A percentile compares a stretch with the other conserved stretches of the same genome.
Evolutionary conservation across 2,888 invertebrate species (phyloP).

Genomic region (Hirtodrosophila histrioides): DNA sequence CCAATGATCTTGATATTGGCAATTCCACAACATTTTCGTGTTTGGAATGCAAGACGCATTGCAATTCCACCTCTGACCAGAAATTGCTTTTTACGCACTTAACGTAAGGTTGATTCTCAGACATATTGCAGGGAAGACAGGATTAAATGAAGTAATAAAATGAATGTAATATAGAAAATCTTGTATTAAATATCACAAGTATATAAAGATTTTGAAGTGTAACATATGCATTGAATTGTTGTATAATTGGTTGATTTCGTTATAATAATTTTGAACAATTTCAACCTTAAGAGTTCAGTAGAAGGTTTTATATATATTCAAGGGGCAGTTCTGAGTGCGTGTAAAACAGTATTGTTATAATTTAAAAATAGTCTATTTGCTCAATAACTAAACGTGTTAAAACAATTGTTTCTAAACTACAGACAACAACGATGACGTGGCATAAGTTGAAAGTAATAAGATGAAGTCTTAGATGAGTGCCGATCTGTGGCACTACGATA

Average conservation of each 20-base stretch:
- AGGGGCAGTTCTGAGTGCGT: too few species aligned
- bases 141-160: too few species aligned
- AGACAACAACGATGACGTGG: constrained; percentile 53
- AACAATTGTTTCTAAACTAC: constrained; percentile 47
- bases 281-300: too few species aligned
- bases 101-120: constrained; percentile 39
- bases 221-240: too few species aligned
- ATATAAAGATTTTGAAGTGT: too few species aligned
- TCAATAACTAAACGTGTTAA: constrained; percentile 60
- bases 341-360: too few species aligned
- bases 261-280: too few species aligned
- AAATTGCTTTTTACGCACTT: constrained; percentile 34
- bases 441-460: constrained; percentile 55
- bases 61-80: constrained; percentile 46
- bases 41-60: constrained; percentile 69
- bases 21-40: constrained; percentile 67
- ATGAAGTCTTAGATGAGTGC: constrained; percentile 40
- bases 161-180: too few species aligned
- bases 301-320: too few species aligned
- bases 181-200: too few species aligned
- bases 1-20: constrained; percentile 56
- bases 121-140: constrained; percentile 27
- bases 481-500: constrained; percentile 29
- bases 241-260: too few species aligned
- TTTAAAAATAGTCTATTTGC: constrained; percentile 50